phyloP scores from a whole-genome alignment of 1,140 invertebrate genomes.

The Chrysopa pallens region DNA sequence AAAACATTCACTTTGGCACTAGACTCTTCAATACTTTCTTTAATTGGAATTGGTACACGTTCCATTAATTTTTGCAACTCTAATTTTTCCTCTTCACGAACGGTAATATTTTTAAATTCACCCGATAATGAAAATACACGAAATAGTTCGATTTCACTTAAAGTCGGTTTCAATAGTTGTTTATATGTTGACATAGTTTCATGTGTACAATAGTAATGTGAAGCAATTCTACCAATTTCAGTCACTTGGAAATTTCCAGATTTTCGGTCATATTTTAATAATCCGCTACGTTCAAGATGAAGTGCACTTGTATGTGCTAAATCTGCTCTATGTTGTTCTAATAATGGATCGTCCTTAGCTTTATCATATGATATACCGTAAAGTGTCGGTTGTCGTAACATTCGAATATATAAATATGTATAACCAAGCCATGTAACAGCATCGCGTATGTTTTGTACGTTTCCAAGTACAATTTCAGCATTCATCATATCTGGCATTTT shows the following conservation, averaged over 20 bases:
- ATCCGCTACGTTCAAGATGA: slow-evolving; percentile 76
- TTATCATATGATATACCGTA: slow-evolving; percentile 80
- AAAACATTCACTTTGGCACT: slow-evolving; percentile 94
- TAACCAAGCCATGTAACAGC: slow-evolving; percentile 91
- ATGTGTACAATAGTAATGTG: slow-evolving; percentile 94
- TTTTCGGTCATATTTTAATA: slow-evolving; percentile 93
- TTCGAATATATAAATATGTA: slow-evolving; percentile 90
- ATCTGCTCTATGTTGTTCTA: slow-evolving; percentile 85
- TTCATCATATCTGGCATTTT: slow-evolving; percentile 94
- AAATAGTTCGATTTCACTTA: slow-evolving; percentile 96
- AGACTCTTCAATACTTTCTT: slow-evolving; percentile 96
- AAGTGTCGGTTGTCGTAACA: slow-evolving; percentile 66
- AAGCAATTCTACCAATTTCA: slow-evolving; percentile 92
- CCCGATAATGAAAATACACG: slow-evolving; percentile 96
- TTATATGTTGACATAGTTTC: slow-evolving; percentile 96
- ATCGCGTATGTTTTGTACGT: slow-evolving; percentile 86
- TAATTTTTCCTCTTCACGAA: slow-evolving; percentile 95
- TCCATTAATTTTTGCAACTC: slow-evolving; percentile 96
- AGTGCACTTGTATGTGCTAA: slow-evolving; percentile 90
- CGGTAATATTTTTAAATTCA: slow-evolving; percentile 84
- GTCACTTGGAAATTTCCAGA: slow-evolving; percentile 77
- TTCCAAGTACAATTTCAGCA: slow-evolving; percentile 93
- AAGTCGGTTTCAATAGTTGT: slow-evolving; percentile 86
- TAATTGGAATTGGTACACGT: slow-evolving; percentile 95
- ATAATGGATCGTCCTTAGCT: slow-evolving; percentile 56